Evolutionary conservation across 2,113 vertebrate genomes (phyloP).

Genomic region (Cairina moschata): DNA sequence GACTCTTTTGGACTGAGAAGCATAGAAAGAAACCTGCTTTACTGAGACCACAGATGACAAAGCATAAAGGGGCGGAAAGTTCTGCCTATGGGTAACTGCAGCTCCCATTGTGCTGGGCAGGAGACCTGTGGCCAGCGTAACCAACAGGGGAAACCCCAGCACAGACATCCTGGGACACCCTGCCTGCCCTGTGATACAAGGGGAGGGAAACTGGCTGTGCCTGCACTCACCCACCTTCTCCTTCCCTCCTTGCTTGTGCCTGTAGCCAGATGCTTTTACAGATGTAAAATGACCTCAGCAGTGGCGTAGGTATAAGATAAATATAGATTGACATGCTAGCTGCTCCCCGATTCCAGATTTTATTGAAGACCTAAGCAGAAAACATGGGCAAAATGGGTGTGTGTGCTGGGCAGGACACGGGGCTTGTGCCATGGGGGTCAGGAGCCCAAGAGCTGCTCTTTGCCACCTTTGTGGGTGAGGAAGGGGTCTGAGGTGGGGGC

Average conservation of each 20-base stretch:
- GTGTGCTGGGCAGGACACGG: no score
- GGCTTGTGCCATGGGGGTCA: not conserved
- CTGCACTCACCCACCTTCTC: not conserved
- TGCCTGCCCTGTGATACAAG: not conserved
- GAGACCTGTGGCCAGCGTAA: not conserved
- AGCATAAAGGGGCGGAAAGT: not conserved
- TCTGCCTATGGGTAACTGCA: not conserved
- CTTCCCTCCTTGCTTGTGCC: not conserved
- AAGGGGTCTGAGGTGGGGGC: no score
- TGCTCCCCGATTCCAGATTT: not conserved
- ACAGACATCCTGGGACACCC: not conserved
- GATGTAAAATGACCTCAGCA: not conserved
- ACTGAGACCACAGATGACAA: not conserved
- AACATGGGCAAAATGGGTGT: rapidly evolving
- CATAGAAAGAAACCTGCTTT: not conserved
- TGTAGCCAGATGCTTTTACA: not conserved
- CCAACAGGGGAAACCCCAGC: not conserved
- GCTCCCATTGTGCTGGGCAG: not conserved
- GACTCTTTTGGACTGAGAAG: not conserved
- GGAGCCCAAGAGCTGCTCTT: not conserved
- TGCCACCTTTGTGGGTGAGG: not conserved
- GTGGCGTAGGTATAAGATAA: not conserved
- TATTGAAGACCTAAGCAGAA: not conserved
- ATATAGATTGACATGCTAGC: not conserved
- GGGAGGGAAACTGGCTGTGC: not conserved